Evolutionary conservation across 2,797 vertebrate genomes (phyloP).

Genomic region (Typhlichthys eigenmanni): DNA sequence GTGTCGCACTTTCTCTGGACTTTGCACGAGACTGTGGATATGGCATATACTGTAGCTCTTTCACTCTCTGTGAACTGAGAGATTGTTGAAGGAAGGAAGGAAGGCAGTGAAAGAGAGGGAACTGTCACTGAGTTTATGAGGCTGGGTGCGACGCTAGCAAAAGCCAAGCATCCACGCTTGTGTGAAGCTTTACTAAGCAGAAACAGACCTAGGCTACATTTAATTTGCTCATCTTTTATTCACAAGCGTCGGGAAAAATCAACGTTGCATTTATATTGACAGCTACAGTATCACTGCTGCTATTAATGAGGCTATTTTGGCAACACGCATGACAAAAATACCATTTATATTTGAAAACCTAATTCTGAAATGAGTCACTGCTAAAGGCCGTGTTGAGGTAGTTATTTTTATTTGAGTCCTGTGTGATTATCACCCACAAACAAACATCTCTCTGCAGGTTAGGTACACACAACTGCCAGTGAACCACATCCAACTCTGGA

Average conservation of each 20-base stretch:
- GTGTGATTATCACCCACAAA: background rate
- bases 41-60: background rate
- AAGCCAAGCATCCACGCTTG: background rate
- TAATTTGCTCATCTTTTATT: conserved; percentile 4
- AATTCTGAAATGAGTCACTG: background rate
- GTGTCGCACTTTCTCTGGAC: conserved; percentile 11
- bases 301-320: background rate
- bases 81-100: conserved; percentile 2
- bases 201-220: background rate
- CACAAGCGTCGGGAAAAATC: background rate
- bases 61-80: background rate
- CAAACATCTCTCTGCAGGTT: background rate
- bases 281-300: background rate
- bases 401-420: background rate
- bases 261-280: background rate
- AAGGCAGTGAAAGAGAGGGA: background rate
- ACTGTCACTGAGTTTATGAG: conserved; percentile 6
- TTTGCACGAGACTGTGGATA: conserved; percentile 22
- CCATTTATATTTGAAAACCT: background rate
- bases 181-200: conserved; percentile 14
- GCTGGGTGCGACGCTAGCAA: background rate
- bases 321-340: background rate
- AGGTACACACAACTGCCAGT: too few species aligned
- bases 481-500: background rate
- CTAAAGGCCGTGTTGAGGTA: background rate